Evolutionary conservation across 2,797 vertebrate genomes (phyloP).

Genomic region (Aselliscus stoliczkanus): DNA sequence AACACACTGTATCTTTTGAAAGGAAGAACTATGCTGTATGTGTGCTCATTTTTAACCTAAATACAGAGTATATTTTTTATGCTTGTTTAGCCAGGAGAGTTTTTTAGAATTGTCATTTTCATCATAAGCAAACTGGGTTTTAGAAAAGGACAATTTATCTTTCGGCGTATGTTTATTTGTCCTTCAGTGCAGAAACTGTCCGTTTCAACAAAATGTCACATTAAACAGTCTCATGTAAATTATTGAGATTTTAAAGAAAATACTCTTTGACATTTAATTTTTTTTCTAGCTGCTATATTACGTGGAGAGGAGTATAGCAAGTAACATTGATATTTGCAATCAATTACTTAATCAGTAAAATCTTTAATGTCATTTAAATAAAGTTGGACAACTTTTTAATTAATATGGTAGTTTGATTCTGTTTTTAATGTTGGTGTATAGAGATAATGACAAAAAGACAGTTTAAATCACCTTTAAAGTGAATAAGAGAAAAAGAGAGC

Average conservation of each 20-base stretch:
- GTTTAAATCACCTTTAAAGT: not conserved
- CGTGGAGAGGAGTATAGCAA: not conserved
- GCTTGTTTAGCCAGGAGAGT: not conserved
- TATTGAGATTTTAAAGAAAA: not conserved
- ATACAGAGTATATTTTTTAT: not conserved
- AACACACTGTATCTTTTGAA: not conserved
- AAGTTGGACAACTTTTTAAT: not conserved
- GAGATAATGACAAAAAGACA: not conserved
- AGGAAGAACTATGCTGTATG: not conserved
- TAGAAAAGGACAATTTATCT: not conserved
- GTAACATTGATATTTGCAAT: not conserved
- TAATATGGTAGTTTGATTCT: not conserved
- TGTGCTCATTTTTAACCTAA: not conserved
- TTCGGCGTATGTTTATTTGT: not conserved
- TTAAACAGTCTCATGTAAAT: not conserved
- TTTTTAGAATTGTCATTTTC: not conserved
- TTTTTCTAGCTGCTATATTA: not conserved
- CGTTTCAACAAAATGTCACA: not conserved
- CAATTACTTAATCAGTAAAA: not conserved
- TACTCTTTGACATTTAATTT: not conserved
- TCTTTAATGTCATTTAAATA: not conserved
- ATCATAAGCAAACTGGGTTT: not conserved
- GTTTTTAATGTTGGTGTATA: not conserved
- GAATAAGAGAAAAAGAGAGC: not conserved
- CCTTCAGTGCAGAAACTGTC: not conserved